Evolutionary conservation across 1,140 invertebrate genomes (phyloP).

Genomic region (Araneus ventricosus): DNA sequence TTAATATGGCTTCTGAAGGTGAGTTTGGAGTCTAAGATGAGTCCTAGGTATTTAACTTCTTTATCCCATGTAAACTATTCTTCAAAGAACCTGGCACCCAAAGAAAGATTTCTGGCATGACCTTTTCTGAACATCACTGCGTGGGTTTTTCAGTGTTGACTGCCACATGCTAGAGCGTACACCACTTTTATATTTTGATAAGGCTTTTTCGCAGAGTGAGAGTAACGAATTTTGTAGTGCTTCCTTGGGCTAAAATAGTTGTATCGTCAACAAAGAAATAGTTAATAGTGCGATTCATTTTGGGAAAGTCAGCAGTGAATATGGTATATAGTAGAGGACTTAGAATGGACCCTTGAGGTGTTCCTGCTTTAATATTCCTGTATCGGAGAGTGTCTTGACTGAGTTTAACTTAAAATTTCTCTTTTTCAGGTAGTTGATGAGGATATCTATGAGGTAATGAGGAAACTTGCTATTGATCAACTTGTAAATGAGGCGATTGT

Average conservation of each 20-base stretch:
- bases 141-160: no score
- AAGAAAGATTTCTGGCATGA: no score
- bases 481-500: slow-evolving; percentile 24
- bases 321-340: neutral
- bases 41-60: no score
- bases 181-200: neutral
- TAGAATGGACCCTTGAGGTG: neutral
- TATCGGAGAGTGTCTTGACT: neutral
- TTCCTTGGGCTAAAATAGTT: neutral
- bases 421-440: neutral
- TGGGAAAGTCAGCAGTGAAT: slow-evolving; percentile 13
- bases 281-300: neutral
- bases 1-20: no score
- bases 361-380: slow-evolving; percentile 2
- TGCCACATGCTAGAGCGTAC: no score
- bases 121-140: no score
- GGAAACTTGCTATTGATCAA: neutral
- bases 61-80: no score
- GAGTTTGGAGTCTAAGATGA: no score
- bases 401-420: slow-evolving; percentile 54
- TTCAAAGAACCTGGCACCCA: no score
- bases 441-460: neutral
- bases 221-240: neutral
- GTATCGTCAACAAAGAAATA: slow-evolving; percentile 50
- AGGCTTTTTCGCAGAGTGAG: neutral